Base-by-base conservation (phyloP, 2,113 vertebrate genomes). In the Zapornia atra region DNA sequence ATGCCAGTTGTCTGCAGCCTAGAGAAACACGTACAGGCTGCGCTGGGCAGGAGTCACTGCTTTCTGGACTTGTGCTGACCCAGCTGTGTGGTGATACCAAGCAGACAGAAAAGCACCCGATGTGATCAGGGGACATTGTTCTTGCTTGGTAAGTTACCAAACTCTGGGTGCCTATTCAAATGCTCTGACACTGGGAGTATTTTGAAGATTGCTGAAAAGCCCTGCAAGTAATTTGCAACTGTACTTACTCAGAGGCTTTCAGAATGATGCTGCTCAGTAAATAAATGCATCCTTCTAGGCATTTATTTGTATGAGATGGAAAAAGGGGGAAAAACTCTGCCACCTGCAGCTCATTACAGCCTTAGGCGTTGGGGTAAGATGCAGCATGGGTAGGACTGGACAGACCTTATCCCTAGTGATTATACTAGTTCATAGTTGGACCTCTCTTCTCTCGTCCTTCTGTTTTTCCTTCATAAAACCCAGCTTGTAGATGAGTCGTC, bases 51-150 rank as follows among this genome's bases (percentile, higher is more conserved):
- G 86, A 69, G 75, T 18, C 44, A 22, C 84, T 88, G 79, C 79
- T 91, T 68, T 81, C 4, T 15, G 66, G 44, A 56, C 60, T 93
- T 92, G 64, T 86, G 95, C 95, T 95, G 90, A 82, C 38, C 34
- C 1, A 1, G 14, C 46, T 2, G 4, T 4, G 6, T 16, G 42
- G 5, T 2, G 36, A 5, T 92, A 75, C 90, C 78, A 88, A 50
- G 59, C 68, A 68, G 65, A 78, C 63, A 69, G 29, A 94, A 91
- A 21, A 46, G 44, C 33, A 48, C 24, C 26, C 2, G 0, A 6
- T 1, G 0, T 1, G 6, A 66, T 59, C 50, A 54, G 36, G 0
- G 33, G 46, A 11, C 0, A 0, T 24, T 75, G 50, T 1, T 79
- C 86, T 83, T 60, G 40, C 68, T 78, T 81, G 68, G 20, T 38